Evolutionary conservation across 2,888 invertebrate species (phyloP), one percentile per base, ranked within the genome.

Genomic region (Pachliopta kotzebuea): DNA sequence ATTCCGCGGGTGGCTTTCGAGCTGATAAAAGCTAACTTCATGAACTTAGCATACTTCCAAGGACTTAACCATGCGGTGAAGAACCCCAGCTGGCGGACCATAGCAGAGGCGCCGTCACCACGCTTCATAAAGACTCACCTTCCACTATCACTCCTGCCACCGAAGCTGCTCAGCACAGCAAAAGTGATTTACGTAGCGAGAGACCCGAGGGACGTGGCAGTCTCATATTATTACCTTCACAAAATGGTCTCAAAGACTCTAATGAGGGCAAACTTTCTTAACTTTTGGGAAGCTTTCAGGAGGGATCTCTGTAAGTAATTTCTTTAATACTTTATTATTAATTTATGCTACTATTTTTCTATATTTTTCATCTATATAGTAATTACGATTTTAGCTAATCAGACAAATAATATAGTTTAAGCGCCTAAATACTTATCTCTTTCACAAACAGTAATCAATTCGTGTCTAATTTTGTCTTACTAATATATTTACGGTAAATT

Each of bases 191-290:
- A 96, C 74, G 94, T 95, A 0, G 93, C 94, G 0, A 92, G 96
- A 71, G 95, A 96, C 76, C 94, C 95, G 0, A 94, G 95, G 71
- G 96, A 96, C 75, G 94, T 94, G 0, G 92, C 93, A 2, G 93
- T 96, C 0, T 96, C 96, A 0, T 95, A 94, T 73, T 96, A 92
- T 76, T 94, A 95, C 75, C 93, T 95, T 64, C 93, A 94, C 73
- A 93, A 92, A 68, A 88, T 95, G 74, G 81, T 94, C 37, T 86
- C 61, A 0, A 88, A 84, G 62, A 72, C 93, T 57, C 85, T 93
- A 0, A 90, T 93, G 72, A 85, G 82, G 21, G 92, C 93, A 0
- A 86, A 83, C 8, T 93, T 95, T 66, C 82, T 88, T 0, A 84
- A 92, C 50, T 95, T 94, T 74, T 93, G 93, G 82, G 92, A 93